These are phyloP conservation scores for Styela clava DNA, from an alignment of 23 tunicate species.

Conservation along the genomic window DNA sequence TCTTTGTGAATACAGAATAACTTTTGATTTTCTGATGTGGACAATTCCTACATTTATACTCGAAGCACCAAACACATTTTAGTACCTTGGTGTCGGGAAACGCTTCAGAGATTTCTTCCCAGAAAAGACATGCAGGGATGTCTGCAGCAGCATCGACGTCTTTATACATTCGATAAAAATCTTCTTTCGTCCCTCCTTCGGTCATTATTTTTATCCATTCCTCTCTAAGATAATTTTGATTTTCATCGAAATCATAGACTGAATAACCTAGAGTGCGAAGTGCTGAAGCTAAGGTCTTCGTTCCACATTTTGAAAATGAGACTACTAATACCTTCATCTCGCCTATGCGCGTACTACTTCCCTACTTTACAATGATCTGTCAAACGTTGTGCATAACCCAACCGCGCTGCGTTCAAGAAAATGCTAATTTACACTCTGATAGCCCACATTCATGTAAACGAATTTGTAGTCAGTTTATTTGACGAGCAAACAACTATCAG, in stretches of 20 bases:
- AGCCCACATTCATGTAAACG: too few species aligned
- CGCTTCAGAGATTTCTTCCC: slow-evolving; percentile 26
- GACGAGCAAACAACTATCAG: too few species aligned
- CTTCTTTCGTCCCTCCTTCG: slow-evolving; percentile 23
- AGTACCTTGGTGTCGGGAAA: slow-evolving; percentile 30
- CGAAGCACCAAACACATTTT: too few species aligned
- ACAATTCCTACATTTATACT: too few species aligned
- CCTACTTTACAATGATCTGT: too few species aligned
- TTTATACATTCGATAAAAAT: slow-evolving; percentile 27
- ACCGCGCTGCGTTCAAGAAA: too few species aligned
- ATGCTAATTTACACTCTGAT: too few species aligned
- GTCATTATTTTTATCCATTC: slow-evolving; percentile 32
- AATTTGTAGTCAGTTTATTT: too few species aligned
- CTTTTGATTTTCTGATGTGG: too few species aligned
- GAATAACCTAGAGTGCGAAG: slow-evolving; percentile 4
- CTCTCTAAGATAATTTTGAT: slow-evolving; percentile 14
- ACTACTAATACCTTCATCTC: slow-evolving; percentile 17
- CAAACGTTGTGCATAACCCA: too few species aligned
- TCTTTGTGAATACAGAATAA: too few species aligned
- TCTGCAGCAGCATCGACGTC: slow-evolving; percentile 22
- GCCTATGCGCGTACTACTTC: too few species aligned
- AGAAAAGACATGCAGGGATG: slow-evolving; percentile 18
- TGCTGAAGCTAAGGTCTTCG: slow-evolving; percentile 12
- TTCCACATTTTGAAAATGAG: slow-evolving; percentile 19
- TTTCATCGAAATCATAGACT: slow-evolving; percentile 24